These are phyloP conservation scores for Eulemur coronatus DNA, from an alignment of 2,797 vertebrate species.

Conservation along the genomic window DNA sequence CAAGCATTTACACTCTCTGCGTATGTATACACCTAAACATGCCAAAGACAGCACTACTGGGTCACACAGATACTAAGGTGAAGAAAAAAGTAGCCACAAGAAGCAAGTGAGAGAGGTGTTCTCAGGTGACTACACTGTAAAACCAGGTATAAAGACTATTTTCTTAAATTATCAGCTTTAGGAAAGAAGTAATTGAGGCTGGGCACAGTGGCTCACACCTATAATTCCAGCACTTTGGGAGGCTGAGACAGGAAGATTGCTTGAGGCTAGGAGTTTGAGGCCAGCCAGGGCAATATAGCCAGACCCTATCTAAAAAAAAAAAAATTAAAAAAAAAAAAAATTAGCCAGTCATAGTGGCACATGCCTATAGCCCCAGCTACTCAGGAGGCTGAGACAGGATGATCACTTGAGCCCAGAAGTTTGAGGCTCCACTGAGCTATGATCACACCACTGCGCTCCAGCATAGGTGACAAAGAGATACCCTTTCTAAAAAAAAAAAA, in stretches of 20 bases:
- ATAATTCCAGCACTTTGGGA: not conserved
- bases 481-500: not conserved
- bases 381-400: not conserved
- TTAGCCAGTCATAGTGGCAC: not conserved
- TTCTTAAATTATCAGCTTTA: not conserved
- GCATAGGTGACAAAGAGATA: not conserved
- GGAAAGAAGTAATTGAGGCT: not conserved
- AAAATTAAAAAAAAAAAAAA: not conserved
- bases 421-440: not conserved
- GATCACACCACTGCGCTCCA: not conserved
- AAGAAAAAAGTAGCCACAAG: not conserved
- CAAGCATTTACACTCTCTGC: not conserved
- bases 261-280: not conserved
- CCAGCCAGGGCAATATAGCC: not conserved
- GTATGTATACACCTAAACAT: not conserved
- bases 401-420: not conserved
- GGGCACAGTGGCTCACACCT: not conserved
- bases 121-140: constrained; percentile 25
- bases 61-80: not conserved
- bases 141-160: not conserved
- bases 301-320: not conserved
- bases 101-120: not conserved
- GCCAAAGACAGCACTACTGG: not conserved
- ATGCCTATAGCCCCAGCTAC: not conserved
- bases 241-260: not conserved